Base-by-base conservation (phyloP, 2,113 vertebrate genomes). In the Ivindomyrus marchei region DNA sequence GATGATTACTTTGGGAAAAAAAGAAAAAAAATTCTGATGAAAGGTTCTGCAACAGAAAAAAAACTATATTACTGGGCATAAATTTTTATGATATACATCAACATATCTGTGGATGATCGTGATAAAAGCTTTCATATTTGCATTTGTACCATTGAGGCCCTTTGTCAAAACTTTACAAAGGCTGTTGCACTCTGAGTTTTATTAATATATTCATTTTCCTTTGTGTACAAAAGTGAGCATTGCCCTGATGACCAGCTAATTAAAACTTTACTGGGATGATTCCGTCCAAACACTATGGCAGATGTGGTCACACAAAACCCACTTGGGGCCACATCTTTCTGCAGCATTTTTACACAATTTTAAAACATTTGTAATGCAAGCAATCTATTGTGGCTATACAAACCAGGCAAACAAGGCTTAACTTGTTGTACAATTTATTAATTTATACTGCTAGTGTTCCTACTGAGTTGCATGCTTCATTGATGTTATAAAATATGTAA, bases 241-340 rank as follows among this genome's bases (percentile, higher is more conserved):
- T 53, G 85, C 50, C 85, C 85, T 87, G 11, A 47, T 52, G 31
- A 53, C n/a, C 80, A 46, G 42, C 45, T 87, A 87, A 87, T 87
- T 87, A 36, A 87, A 36, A 87, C 50, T 42, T 53, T 87, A n/a
- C 31, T 87, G 27, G 13, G 49, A 49, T 53, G 31, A 87, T 56
- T 56, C 50, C 13, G 0, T 56, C 27, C n/a, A 87, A 36, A 31
- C n/a, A 36, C 50, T 87, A 53, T 7, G 47, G 24, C 31, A 56
- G 49, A 52, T 39, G 85, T 19, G 31, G 13, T 53, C 50, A 56
- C 17, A 47, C 42, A 85, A 45, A 85, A 46, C n/a, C 21, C 21
- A n/a, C 45, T 47, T 47, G 45, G n/a, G 42, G 39, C 42, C 19
- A 8, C 45, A 10, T 85, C 45, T 46, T 85, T 85, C 45, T 85